Evolutionary conservation across 2,113 vertebrate species (phyloP), one percentile per base, ranked within the genome.

Genomic region (Colossoma macropomum): DNA sequence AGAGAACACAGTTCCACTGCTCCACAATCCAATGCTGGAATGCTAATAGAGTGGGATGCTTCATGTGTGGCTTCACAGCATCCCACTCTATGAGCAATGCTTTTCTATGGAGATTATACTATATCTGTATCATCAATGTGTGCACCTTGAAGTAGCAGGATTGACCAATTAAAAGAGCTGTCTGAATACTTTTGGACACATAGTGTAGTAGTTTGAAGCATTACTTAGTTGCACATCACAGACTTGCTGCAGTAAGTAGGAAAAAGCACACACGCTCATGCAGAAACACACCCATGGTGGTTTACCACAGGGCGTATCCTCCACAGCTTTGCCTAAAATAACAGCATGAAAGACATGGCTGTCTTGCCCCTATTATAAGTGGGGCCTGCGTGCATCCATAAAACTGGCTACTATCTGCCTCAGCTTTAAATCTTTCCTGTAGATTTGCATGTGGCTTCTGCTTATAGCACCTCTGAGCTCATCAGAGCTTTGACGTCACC

Each of bases 301-400:
- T 92, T 87, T 80, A 91, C 93, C 93, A 90, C 92, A 94, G 92
- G 94, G 94, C 23, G 93, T 92, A 87, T 86, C 34, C 90, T 30
- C 81, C 79, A 82, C 48, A 80, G 45, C 83, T 86, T 70, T 25
- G 85, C 90, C 88, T 90, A 88, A 93, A 92, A 89, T 87, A 86
- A 86, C 86, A 87, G 50, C 68, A 77, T 78, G 75, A 84, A 79
- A 83, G 75, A 86, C 84, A 85, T 41, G 21, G 81, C 84, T 88
- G 87, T 69, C 83, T 80, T 66, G 62, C 27, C 69, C 52, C 34
- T 76, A 82, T 87, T 86, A 86, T 66, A 73, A 83, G n/a, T 85
- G 77, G 81, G 28, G 83, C 73, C 74, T 6, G 1, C 54, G 50
- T 77, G 74, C 63, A 5, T 62, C 50, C 63, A n/a, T 63, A 72